These are phyloP conservation scores for Callimico goeldii DNA, from an alignment of 2,797 vertebrate species.

Conservation along the genomic window DNA sequence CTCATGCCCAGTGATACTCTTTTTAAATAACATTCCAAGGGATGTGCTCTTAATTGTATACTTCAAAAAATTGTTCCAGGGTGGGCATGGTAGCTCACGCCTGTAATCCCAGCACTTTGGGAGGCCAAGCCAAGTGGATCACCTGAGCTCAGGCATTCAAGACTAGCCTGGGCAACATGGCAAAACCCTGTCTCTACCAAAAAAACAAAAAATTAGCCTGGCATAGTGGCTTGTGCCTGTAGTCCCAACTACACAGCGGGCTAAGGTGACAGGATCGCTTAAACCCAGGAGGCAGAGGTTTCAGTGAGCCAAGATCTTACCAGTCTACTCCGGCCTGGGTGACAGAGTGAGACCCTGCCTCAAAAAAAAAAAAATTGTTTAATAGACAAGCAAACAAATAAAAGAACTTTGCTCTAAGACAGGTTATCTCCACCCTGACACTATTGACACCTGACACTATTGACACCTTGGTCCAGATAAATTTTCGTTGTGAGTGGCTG, in stretches of 20 bases:
- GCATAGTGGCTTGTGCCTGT: background rate
- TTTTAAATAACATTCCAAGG: background rate
- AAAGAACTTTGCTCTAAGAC: background rate
- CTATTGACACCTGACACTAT: background rate
- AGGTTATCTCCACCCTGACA: background rate
- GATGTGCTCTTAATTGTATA: background rate
- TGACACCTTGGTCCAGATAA: constrained; percentile 3
- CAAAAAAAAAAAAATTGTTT: background rate
- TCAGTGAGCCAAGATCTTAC: background rate
- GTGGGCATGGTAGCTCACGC: background rate
- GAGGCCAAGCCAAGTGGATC: background rate
- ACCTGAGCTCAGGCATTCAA: background rate
- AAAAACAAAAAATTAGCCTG: background rate
- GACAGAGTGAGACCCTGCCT: background rate
- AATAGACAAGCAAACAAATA: background rate
- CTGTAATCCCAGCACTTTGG: background rate
- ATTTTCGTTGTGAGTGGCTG: background rate
- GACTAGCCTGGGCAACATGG: background rate
- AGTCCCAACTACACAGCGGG: background rate
- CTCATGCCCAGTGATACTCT: background rate
- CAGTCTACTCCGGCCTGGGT: too few species aligned
- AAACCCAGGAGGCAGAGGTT: background rate
- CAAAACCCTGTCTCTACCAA: background rate
- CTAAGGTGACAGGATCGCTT: background rate
- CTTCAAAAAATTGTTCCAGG: background rate